phyloP scores from a whole-genome alignment of 1,140 invertebrate genomes.

The Caerostris darwini region DNA sequence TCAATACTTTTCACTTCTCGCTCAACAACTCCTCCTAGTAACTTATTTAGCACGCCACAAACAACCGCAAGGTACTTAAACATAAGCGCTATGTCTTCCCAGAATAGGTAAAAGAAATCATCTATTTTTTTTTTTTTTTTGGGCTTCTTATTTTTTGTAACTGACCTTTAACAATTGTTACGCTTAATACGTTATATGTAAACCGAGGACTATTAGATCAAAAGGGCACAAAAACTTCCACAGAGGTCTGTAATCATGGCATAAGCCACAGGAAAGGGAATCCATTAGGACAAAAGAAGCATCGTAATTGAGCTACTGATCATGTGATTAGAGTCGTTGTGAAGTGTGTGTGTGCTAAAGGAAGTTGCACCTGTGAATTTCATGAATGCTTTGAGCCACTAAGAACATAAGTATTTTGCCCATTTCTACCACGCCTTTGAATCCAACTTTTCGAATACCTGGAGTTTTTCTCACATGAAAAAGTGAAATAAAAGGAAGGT shows the following conservation, averaged over 20 bases:
- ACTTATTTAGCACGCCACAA: background rate
- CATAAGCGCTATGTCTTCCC: background rate
- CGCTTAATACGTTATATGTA: background rate
- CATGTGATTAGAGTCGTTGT: background rate
- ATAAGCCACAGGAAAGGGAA: conserved; percentile 39
- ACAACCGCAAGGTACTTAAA: background rate
- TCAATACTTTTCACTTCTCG: too few relatives aligned
- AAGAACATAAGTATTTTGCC: background rate
- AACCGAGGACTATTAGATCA: background rate
- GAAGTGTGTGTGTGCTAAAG: background rate
- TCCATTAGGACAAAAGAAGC: conserved; percentile 4
- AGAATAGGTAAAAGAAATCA: background rate
- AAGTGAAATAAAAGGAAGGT: background rate
- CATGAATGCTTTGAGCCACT: background rate
- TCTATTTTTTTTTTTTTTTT: background rate
- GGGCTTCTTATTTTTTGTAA: too few relatives aligned
- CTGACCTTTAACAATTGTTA: background rate
- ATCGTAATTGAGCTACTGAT: background rate
- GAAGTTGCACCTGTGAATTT: background rate
- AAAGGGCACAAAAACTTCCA: background rate
- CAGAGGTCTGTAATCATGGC: background rate
- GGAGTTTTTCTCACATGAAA: background rate
- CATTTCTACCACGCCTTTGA: background rate
- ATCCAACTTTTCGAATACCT: background rate
- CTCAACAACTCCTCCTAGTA: background rate